Evolutionary conservation across 2,113 vertebrate species (phyloP).

Genomic region (Varanus salvator): DNA sequence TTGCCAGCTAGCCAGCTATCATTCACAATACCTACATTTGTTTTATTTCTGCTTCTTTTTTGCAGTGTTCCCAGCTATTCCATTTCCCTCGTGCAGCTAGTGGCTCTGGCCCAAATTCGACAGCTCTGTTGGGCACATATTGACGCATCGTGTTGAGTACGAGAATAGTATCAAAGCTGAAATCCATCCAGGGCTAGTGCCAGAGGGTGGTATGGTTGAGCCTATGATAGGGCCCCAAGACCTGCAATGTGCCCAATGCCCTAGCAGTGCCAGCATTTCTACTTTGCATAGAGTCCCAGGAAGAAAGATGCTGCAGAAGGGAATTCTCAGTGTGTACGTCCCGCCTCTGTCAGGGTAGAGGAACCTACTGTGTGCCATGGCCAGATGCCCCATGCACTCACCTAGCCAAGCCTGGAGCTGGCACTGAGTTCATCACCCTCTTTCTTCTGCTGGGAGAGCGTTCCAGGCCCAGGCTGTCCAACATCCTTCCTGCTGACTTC

Average conservation of each 20-base stretch:
- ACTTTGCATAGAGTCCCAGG: neutral
- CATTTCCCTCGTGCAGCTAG: constrained; percentile 36
- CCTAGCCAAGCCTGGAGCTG: neutral
- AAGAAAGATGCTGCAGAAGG: neutral
- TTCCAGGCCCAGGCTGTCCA: too few species aligned
- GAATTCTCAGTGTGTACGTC: neutral
- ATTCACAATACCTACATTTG: constrained; percentile 14
- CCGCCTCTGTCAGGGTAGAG: neutral
- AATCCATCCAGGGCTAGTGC: neutral
- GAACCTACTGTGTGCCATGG: neutral
- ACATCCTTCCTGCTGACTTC: too few species aligned
- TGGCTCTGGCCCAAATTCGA: constrained; percentile 39
- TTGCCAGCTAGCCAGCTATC: too few species aligned
- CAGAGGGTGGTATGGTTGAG: neutral
- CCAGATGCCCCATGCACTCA: neutral
- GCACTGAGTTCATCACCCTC: neutral
- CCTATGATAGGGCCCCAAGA: neutral
- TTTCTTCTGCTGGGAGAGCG: too few species aligned
- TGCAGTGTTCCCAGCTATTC: constrained; percentile 56
- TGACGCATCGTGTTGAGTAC: constrained; percentile 31
- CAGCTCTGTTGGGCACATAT: constrained; percentile 11
- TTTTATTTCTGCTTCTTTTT: constrained; percentile 45
- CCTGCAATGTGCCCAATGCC: neutral
- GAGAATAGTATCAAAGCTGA: constrained; percentile 30
- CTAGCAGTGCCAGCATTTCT: neutral